These are phyloP conservation scores for Strongylocentrotus purpuratus DNA, from an alignment of 35 echinoderm and acorn worm species.

Conservation along the genomic window DNA sequence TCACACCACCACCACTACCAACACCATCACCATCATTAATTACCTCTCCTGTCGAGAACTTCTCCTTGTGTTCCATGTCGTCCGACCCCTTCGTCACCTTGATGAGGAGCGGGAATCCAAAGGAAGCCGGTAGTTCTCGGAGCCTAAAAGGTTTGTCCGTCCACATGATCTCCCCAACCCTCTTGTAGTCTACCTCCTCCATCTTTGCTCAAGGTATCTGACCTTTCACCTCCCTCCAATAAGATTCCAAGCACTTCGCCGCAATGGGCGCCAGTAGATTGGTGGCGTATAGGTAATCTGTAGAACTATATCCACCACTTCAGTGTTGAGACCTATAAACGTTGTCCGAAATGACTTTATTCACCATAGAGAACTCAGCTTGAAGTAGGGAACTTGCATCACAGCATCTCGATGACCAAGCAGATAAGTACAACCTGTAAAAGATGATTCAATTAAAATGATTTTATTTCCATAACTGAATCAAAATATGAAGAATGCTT, in stretches of 20 bases:
- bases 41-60: constrained; percentile 5
- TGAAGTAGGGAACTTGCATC: neutral
- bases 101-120: neutral
- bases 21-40: neutral
- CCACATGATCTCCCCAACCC: constrained; percentile 22
- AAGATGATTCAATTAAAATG: neutral
- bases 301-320: neutral
- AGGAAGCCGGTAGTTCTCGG: constrained; percentile 23
- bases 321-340: neutral
- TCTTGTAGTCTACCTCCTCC: constrained; percentile 21
- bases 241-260: neutral
- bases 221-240: neutral
- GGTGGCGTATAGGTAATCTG: neutral
- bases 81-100: neutral
- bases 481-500: too few species aligned
- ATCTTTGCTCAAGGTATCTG: neutral
- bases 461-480: too few species aligned
- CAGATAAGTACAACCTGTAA: neutral
- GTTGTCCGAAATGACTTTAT: too few species aligned
- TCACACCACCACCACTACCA: neutral
- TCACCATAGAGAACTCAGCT: neutral
- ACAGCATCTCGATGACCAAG: neutral
- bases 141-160: neutral
- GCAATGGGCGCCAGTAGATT: neutral
- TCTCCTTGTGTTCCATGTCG: neutral